Evolutionary conservation across 2,888 invertebrate species (phyloP), one percentile per base, ranked within the genome.

Genomic region (Chrysolina oricalcia): DNA sequence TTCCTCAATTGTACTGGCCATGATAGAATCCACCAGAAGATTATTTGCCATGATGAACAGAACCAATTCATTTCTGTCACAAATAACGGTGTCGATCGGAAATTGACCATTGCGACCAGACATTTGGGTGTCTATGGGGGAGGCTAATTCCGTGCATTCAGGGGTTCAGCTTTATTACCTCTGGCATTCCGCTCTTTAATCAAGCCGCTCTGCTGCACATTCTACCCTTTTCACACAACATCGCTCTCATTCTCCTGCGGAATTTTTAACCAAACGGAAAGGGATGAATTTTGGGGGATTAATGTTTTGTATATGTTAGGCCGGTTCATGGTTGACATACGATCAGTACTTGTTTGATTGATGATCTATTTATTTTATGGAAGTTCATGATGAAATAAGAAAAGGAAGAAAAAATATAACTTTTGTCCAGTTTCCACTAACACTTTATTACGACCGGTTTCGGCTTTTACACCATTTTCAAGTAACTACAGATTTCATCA

Each of bases 191-290:
- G 53, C 53, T 53, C 53, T 53, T 59, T 59, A 59, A 35, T 59
- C 59, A 59, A 59, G 59, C 27, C 59, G 59, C 59, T 59, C 59
- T 59, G 35, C 59, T 59, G 53, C 53, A 59, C 23, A 27, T 59
- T 59, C 59, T 59, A 59, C 59, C 59, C 59, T 59, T 59, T 59
- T 59, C 59, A 59, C 59, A 59, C 59, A 59, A 59, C 59, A 59
- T 59, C 35, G 59, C 59, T 59, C 35, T 59, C n/a, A 59, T 59
- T 59, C 35, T 59, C 59, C 27, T 27, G 15, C 35, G 59, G 27
- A 59, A 27, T 59, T 59, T 59, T 27, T 35, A 23, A 27, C 23
- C n/a, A 15, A 27, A 59, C 23, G 59, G 27, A 13, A n/a, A n/a
- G 9, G 35, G 53, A 13, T 53, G 21, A 8, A 59, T 27, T 27